Evolutionary conservation across 2,888 invertebrate species (phyloP), one percentile per base, ranked within the genome.

Genomic region (Myopa testacea): DNA sequence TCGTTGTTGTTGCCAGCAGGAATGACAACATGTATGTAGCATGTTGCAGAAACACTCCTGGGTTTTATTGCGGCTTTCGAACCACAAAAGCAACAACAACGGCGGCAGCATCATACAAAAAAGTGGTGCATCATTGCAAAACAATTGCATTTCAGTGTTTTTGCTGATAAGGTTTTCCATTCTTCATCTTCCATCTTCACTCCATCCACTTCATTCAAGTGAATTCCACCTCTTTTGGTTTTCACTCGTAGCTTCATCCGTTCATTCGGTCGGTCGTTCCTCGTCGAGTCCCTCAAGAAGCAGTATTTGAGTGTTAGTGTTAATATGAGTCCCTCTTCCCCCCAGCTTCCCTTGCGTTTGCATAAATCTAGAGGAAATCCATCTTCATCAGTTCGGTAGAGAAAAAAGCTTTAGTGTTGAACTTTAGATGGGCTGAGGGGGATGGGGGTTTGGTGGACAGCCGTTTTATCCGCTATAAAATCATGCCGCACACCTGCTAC

Each of bases 71-170:
- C 16, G 69, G 75, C 45, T 60, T 68, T 60, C 52, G 34, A 16
- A 68, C 58, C 69, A 40, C 68, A 75, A 65, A 45, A 68, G 55
- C 75, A 38, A 55, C 38, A 60, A 69, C n/a, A 75, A 75, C 45
- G 37, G 7, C 12, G 3, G 40, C 37, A 58, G 26, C 19, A 34
- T 4, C n/a, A 58, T 10, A 72, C 58, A 74, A 55, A 70, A 38
- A 8, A 68, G 16, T 40, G 62, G 50, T 71, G 73, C 72, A 62
- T 71, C 78, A 68, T 73, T 77, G 74, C 62, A 67, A 67, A 45
- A 73, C 78, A 78, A 77, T 78, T 73, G 63, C 75, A 75, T 77
- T 75, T 80, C 80, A 77, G 68, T 78, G 75, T 78, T 77, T 79
- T 78, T 79, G 70, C 52, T 55, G 62, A 50, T 75, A 71, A 74